Percentiles rank a stretch among this genome's conserved stretches.
Evolutionary conservation across 2,797 vertebrate genomes (phyloP).

Genomic region (Rhinatrema bivittatum): DNA sequence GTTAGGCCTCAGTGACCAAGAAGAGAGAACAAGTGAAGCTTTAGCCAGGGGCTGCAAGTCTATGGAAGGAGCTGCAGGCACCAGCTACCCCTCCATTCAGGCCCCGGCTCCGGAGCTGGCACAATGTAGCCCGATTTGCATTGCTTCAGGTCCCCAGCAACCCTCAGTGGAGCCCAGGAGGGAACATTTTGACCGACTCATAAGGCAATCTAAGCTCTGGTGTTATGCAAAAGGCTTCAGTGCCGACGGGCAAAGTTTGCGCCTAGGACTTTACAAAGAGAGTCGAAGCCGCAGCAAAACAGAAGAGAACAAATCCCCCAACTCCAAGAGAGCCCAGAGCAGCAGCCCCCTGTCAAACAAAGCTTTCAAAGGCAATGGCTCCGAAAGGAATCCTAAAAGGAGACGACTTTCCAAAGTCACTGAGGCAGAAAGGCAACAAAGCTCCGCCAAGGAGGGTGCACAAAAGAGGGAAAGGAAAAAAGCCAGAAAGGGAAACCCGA

Average conservation of each 20-base stretch:
- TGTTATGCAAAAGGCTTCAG: conserved; percentile 63
- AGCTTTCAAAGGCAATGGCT: conserved; percentile 27
- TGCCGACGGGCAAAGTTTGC: conserved; percentile 50
- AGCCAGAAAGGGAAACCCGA: conserved; percentile 11
- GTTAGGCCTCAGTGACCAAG: neutral
- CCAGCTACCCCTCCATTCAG: neutral
- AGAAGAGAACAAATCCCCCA: neutral
- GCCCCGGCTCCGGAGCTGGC: neutral
- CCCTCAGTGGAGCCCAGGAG: neutral
- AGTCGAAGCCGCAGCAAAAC: conserved; percentile 5
- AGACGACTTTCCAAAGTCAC: conserved; percentile 11
- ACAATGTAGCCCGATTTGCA: too few relatives aligned
- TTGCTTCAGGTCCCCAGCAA: too few relatives aligned
- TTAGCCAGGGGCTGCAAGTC: neutral
- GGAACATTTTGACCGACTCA: conserved; percentile 55
- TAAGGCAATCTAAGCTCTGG: conserved; percentile 60
- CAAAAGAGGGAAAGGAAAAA: conserved; percentile 11
- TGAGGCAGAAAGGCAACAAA: conserved; percentile 15
- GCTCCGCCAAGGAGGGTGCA: conserved; percentile 7
- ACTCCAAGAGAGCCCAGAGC: conserved; percentile 13
- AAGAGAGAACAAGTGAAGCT: neutral
- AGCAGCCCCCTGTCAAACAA: conserved; percentile 31
- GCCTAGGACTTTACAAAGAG: conserved; percentile 12
- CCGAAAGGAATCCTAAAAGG: conserved; percentile 28
- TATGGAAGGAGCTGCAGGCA: neutral